Evolutionary conservation across 2,888 invertebrate genomes (phyloP).

Genomic region (Thymelicus acteon): DNA sequence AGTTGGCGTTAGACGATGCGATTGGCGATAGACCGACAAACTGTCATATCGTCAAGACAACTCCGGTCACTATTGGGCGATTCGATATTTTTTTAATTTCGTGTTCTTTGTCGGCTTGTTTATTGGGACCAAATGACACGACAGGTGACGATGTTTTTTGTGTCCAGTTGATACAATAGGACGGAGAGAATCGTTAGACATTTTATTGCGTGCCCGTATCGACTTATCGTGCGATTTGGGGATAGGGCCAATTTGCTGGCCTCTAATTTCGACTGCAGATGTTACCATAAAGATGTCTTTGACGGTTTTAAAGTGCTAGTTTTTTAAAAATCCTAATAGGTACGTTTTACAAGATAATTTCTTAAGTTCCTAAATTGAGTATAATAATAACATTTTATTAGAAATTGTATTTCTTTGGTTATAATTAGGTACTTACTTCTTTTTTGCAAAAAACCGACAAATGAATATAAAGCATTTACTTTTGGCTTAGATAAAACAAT

Average conservation of each 20-base stretch:
- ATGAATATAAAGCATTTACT: too few relatives aligned
- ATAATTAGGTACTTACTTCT: too few relatives aligned
- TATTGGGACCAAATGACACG: constrained; percentile 84
- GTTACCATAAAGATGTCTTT: constrained; percentile 65
- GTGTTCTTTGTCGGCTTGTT: constrained; percentile 80
- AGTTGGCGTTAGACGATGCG: constrained; percentile 2
- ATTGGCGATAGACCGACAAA: constrained; percentile 46
- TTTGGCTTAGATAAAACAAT: too few relatives aligned
- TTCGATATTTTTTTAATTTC: constrained; percentile 66
- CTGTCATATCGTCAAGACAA: constrained; percentile 70
- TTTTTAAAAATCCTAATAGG: background rate
- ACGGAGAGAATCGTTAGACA: constrained; percentile 76
- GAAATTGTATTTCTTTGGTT: too few relatives aligned
- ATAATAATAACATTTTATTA: too few relatives aligned
- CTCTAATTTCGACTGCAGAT: constrained; percentile 68
- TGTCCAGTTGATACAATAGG: constrained; percentile 50
- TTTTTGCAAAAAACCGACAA: too few relatives aligned
- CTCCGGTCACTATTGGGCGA: constrained; percentile 75
- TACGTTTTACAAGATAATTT: background rate
- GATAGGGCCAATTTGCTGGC: constrained; percentile 72
- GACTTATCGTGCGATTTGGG: constrained; percentile 58
- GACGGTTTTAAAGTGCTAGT: constrained; percentile 38
- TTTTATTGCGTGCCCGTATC: constrained; percentile 77
- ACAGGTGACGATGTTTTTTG: constrained; percentile 81
- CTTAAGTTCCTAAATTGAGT: too few relatives aligned